Base-by-base conservation (phyloP, 92 coral and sea anemone species). In the Porites lobata region DNA sequence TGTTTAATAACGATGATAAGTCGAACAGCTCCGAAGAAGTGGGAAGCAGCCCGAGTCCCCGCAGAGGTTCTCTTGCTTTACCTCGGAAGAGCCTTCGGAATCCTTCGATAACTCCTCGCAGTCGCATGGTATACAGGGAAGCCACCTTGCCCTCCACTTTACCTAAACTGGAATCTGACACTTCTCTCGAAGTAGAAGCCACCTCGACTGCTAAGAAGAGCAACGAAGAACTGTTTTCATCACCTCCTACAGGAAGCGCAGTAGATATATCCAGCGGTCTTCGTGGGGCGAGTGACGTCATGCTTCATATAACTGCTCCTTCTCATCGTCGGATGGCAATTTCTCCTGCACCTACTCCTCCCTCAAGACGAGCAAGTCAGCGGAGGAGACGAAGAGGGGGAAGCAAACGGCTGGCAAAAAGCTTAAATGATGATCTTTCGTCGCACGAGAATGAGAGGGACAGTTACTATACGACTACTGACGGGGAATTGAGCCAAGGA, bases 321-420 rank as follows among this genome's bases (percentile, higher is more conserved):
- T 80, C 84, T 54, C 95, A 97, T 21, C 92, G 99, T 47, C 87
- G 99, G 47, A 98, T 98, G 99, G 99, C 99, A 20, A 92, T 98
- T 53, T 94, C 99, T 19, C 98, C 98, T 65, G 92, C 90, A 10
- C 88, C 93, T 29, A 82, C 96, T 43, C 95, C 97, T 52, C 96
- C 96, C 64, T 58, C 85, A 5, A 92, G 89, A 57, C 77, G 93
- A 43, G 54, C 78, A 0, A 91, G 94, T 77, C 94, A 92, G 69
- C 89, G 90, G 50, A 84, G 86, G 65, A 90, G 91, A 57, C 83
- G 94, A 64, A 62, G 85, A 64, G 87, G 86, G 17, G 91, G 89
- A 22, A 91, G 78, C 59, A 86, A 87, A 62, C 85, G 86, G 8
- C 20, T 22, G 2, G 54, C 85, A 9, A 59, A 78, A 9, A 76